Conservation (phyloP, 1,140 invertebrate species). For the Brachionus sp. region DNA sequence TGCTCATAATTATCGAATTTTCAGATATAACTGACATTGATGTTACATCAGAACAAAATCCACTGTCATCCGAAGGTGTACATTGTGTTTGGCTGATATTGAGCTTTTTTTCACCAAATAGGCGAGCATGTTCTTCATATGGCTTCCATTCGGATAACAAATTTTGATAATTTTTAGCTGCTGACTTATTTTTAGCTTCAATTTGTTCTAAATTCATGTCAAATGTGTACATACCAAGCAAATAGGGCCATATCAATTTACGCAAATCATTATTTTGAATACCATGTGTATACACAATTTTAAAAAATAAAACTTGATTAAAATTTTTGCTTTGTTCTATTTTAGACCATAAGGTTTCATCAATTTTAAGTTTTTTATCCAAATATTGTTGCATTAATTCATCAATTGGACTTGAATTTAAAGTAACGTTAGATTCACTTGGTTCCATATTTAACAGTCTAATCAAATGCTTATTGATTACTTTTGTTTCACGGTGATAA, state of each 20-base stretch:
- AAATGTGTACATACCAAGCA: constrained; percentile 80
- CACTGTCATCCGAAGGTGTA: constrained; percentile 10
- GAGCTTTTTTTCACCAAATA: neutral
- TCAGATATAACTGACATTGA: neutral
- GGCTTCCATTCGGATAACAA: constrained; percentile 29
- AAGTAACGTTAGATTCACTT: neutral
- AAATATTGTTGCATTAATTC: constrained; percentile 6
- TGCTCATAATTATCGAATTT: neutral
- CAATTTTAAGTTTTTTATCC: constrained; percentile 10
- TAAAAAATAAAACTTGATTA: constrained; percentile 14
- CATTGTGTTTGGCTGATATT: neutral
- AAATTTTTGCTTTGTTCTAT: neutral
- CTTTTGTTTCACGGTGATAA: constrained; percentile 68
- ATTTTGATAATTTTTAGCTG: neutral
- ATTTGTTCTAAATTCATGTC: constrained; percentile 65
- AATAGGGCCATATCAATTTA: constrained; percentile 75
- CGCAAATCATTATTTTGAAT: constrained; percentile 18
- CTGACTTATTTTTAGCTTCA: neutral
- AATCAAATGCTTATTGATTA: neutral
- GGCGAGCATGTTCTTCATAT: constrained; percentile 14
- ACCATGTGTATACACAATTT: constrained; percentile 1
- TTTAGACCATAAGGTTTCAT: constrained; percentile 18
- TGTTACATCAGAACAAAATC: constrained; percentile 10
- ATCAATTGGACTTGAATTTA: neutral
- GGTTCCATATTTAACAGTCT: neutral